A percentile compares a stretch with the other conserved stretches of the same genome.
These are phyloP conservation scores for Camelus bactrianus DNA, from an alignment of 2,113 vertebrate genomes.

Conservation along the genomic window DNA sequence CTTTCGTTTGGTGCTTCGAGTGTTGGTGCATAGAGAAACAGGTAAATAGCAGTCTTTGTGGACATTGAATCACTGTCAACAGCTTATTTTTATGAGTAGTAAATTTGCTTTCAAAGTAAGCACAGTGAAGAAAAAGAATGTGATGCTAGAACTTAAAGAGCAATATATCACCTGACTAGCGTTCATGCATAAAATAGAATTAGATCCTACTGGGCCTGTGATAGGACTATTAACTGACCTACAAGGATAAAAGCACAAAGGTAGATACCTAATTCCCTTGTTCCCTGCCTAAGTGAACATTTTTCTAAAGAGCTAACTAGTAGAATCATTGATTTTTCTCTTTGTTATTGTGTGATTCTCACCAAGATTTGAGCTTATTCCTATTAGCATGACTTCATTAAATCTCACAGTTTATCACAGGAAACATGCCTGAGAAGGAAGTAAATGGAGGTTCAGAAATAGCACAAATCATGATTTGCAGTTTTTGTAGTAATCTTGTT, in stretches of 20 bases:
- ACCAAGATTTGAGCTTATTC: slow-evolving; percentile 10
- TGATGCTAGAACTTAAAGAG: slow-evolving; percentile 18
- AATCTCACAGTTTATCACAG: neutral
- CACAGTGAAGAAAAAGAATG: slow-evolving; percentile 16
- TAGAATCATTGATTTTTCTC: slow-evolving; percentile 60
- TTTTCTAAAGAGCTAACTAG: slow-evolving; percentile 59
- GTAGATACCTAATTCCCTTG: slow-evolving; percentile 12
- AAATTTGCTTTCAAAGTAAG: slow-evolving; percentile 57
- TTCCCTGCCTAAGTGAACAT: slow-evolving; percentile 19
- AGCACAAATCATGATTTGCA: neutral
- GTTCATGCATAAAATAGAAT: slow-evolving; percentile 33
- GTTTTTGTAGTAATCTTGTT: neutral
- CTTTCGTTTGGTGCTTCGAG: neutral
- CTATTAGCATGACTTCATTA: slow-evolving; percentile 19
- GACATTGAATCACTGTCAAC: neutral
- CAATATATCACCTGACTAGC: neutral
- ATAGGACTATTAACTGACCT: slow-evolving; percentile 15
- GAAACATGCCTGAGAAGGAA: neutral
- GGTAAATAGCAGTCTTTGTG: neutral
- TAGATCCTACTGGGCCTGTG: neutral
- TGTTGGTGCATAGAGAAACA: neutral
- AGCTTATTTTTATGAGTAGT: slow-evolving; percentile 40
- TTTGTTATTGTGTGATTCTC: slow-evolving; percentile 8
- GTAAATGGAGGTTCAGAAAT: neutral
- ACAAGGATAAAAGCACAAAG: neutral